Evolutionary conservation across 2,797 vertebrate species (phyloP).

Genomic region (Rhadinocentrus ornatus): DNA sequence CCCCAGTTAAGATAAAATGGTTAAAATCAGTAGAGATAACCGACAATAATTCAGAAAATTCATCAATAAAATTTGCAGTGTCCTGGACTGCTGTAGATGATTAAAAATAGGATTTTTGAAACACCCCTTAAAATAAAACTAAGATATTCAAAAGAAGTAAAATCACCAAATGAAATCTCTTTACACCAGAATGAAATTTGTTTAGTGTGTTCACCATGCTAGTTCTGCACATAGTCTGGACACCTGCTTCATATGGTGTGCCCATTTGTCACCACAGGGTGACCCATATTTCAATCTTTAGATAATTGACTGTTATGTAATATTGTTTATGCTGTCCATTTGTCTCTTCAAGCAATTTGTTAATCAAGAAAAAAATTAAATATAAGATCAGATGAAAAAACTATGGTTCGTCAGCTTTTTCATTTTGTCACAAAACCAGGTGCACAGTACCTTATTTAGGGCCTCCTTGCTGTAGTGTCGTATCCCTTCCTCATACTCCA

Average conservation of each 20-base stretch:
- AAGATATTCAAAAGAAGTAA: too few relatives aligned
- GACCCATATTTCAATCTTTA: constrained; percentile 9
- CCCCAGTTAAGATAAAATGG: too few relatives aligned
- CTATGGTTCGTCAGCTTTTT: not conserved
- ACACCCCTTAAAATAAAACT: too few relatives aligned
- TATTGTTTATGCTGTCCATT: not conserved
- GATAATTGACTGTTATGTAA: constrained; percentile 2
- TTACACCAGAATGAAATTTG: too few relatives aligned
- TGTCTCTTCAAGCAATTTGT: not conserved
- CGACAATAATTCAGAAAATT: too few relatives aligned
- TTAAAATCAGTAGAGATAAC: too few relatives aligned
- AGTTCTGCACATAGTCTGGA: constrained; percentile 36
- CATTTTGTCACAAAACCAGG: not conserved
- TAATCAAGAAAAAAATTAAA: not conserved
- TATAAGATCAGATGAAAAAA: not conserved
- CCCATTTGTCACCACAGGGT: not conserved
- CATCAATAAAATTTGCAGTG: too few relatives aligned
- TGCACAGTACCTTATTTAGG: constrained; percentile 75
- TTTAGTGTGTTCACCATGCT: constrained; percentile 25
- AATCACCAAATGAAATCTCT: too few relatives aligned
- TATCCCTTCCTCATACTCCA: constrained; percentile 81
- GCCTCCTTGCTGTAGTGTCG: constrained; percentile 78
- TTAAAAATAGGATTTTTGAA: too few relatives aligned
- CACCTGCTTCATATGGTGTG: constrained; percentile 15
- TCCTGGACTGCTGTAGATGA: too few relatives aligned